phyloP scores from a whole-genome alignment of 2,113 vertebrate species.

The Heloderma charlesbogerti region DNA sequence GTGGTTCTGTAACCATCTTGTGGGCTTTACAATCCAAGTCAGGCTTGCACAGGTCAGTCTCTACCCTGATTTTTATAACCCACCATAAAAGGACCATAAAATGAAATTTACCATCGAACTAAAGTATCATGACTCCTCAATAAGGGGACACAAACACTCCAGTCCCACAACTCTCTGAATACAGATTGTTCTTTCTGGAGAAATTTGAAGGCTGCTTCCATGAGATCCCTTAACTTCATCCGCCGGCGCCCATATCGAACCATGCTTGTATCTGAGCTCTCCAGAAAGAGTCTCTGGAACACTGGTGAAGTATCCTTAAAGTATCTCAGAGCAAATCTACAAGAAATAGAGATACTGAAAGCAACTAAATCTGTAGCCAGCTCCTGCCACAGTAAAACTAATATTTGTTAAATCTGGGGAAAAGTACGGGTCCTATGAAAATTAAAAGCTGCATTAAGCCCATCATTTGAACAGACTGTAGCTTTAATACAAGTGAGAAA shows the following conservation, averaged over 20 bases:
- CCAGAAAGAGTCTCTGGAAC: slow-evolving; percentile 95
- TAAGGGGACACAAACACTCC: slow-evolving; percentile 96
- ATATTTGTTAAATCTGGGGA: neutral
- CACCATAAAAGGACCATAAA: neutral
- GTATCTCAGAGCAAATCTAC: slow-evolving; percentile 92
- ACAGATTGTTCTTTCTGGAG: slow-evolving; percentile 87
- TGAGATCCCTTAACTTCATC: slow-evolving; percentile 96
- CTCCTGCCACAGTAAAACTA: neutral
- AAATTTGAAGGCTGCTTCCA: slow-evolving; percentile 94
- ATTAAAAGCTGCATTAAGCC: neutral
- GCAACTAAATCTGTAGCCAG: neutral
- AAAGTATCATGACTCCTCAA: slow-evolving; percentile 93
- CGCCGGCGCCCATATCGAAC: slow-evolving; percentile 91
- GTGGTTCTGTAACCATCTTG: neutral
- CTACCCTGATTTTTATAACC: neutral
- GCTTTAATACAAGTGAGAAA: neutral
- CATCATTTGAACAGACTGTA: neutral
- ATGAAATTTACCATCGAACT: slow-evolving; percentile 88
- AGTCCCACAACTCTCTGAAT: slow-evolving; percentile 93
- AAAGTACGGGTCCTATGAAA: neutral
- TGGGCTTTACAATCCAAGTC: neutral
- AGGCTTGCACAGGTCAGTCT: neutral
- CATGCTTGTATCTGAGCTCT: slow-evolving; percentile 88
- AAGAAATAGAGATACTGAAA: neutral
- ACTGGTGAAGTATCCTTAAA: slow-evolving; percentile 90